Conservation (phyloP, 2,113 vertebrate species). For the Edolisoma coerulescens region DNA sequence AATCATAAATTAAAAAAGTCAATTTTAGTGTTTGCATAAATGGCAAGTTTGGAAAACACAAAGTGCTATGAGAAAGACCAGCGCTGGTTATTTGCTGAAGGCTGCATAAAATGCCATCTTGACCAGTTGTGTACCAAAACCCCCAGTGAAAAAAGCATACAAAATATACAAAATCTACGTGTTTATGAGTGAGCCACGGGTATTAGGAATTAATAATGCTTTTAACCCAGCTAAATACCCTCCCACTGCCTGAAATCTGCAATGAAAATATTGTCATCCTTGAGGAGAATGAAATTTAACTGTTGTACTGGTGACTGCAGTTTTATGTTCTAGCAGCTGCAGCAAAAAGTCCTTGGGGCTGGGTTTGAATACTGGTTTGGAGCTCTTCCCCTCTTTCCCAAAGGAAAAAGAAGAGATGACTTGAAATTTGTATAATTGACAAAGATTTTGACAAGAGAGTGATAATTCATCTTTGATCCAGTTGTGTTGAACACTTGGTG, state of each 20-base stretch:
- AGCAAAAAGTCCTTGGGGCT: not conserved
- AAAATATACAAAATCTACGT: not conserved
- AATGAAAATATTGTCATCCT: not conserved
- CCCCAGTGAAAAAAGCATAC: fast-evolving
- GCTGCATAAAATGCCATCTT: not conserved
- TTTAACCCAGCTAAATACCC: not conserved
- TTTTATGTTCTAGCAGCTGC: not conserved
- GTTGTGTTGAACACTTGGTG: not conserved
- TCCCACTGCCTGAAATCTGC: not conserved
- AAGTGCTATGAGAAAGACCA: not conserved
- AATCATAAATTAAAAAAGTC: not conserved
- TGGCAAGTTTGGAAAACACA: not conserved
- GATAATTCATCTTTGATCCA: not conserved
- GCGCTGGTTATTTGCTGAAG: not conserved
- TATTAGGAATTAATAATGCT: not conserved
- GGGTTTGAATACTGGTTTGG: not conserved
- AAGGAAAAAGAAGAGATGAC: not conserved
- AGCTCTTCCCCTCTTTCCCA: not conserved
- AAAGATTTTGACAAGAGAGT: not conserved
- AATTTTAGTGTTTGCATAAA: not conserved
- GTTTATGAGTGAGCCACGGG: not conserved
- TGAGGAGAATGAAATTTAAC: not conserved
- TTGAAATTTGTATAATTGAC: not conserved
- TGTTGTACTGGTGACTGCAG: fast-evolving
- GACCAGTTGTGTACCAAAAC: not conserved